Evolutionary conservation across 2,113 vertebrate species (phyloP).

Genomic region (Actenoides lindsayi): DNA sequence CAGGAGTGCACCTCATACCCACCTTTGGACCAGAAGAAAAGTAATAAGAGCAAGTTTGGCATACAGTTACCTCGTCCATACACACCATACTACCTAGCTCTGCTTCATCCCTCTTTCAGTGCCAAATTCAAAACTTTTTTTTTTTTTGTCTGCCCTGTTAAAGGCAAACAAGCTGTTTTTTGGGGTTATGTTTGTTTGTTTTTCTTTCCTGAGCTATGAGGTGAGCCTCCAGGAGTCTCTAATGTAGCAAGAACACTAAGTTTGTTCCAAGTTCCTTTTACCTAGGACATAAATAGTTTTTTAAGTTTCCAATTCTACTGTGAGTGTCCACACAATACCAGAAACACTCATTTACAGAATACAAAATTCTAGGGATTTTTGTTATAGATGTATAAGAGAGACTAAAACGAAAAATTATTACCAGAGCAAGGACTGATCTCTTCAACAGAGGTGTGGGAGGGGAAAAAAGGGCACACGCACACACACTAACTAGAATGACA

Average conservation of each 20-base stretch:
- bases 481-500: background rate
- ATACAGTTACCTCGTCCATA: background rate
- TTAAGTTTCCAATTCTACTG: background rate
- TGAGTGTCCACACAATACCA: background rate
- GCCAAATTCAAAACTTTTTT: background rate
- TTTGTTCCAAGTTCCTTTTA: background rate
- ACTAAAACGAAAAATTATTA: background rate
- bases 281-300: background rate
- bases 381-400: background rate
- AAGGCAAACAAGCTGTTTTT: background rate
- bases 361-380: background rate
- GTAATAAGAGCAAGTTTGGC: background rate
- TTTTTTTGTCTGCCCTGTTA: background rate
- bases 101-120: background rate
- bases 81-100: accelerated
- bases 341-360: background rate
- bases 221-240: background rate
- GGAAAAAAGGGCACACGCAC: background rate
- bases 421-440: background rate
- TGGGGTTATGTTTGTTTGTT: background rate
- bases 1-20: background rate
- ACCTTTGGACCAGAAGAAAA: background rate
- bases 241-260: background rate
- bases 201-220: background rate
- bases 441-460: background rate